Evolutionary conservation across 2,888 invertebrate species (phyloP).

Genomic region (Atrina japonica): DNA sequence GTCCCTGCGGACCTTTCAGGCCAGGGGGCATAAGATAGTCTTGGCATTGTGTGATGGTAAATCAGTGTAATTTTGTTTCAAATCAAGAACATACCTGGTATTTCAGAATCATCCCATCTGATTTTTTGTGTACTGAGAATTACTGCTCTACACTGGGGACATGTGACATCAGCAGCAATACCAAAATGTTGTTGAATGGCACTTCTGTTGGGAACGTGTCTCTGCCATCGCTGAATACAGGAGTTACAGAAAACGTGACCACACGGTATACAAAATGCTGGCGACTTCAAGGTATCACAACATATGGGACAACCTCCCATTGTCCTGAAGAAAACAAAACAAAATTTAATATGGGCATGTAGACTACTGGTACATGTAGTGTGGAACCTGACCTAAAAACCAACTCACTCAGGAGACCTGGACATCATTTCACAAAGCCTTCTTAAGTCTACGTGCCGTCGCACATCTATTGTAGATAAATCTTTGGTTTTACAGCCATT

Average conservation of each 20-base stretch:
- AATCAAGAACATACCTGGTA: slow-evolving; percentile 24
- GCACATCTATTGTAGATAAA: too few relatives aligned
- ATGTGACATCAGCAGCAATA: slow-evolving; percentile 6
- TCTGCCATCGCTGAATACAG: slow-evolving; percentile 41
- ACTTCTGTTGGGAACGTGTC: neutral
- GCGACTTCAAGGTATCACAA: slow-evolving; percentile 30
- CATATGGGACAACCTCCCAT: slow-evolving; percentile 43
- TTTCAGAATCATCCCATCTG: slow-evolving; percentile 27
- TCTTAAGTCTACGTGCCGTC: too few relatives aligned
- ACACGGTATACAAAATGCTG: slow-evolving; percentile 44
- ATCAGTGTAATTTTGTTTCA: too few relatives aligned
- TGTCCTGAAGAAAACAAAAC: neutral
- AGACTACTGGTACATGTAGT: too few relatives aligned
- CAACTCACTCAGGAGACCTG: too few relatives aligned
- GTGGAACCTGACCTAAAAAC: too few relatives aligned
- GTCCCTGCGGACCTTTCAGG: too few relatives aligned
- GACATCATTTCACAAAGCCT: too few relatives aligned
- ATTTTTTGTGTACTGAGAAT: slow-evolving; percentile 28
- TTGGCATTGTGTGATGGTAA: too few relatives aligned
- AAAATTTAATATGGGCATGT: too few relatives aligned
- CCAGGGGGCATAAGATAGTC: too few relatives aligned
- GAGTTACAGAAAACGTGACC: slow-evolving; percentile 43
- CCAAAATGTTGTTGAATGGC: neutral
- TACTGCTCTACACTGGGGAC: slow-evolving; percentile 36
- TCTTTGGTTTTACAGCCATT: too few relatives aligned